phyloP scores from a whole-genome alignment of 2,797 vertebrate species.

The Pseudochromis fuscus region DNA sequence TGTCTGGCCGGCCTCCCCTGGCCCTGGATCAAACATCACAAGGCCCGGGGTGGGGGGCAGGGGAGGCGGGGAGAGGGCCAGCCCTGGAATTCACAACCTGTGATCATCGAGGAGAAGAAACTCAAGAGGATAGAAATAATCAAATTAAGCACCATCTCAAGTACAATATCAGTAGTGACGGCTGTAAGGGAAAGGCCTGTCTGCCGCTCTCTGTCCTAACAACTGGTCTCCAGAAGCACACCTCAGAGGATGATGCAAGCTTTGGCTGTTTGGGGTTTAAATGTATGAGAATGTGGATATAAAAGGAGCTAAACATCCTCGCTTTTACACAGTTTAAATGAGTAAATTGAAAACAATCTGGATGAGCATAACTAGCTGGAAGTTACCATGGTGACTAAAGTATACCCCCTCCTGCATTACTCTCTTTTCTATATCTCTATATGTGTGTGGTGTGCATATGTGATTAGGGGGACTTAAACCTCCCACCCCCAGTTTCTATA shows the following conservation, averaged over 20 bases:
- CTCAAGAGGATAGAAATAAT: conserved; percentile 76
- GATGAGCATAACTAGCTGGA: conserved; percentile 57
- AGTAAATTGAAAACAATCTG: conserved; percentile 50
- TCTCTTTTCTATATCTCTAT: conserved; percentile 5
- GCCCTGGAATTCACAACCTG: conserved; percentile 73
- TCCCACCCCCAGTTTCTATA: conserved; percentile 71
- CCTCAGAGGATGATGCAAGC: conserved; percentile 18
- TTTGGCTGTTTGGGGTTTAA: conserved; percentile 30
- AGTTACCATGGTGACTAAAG: conserved; percentile 74
- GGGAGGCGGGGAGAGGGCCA: conserved; percentile 1
- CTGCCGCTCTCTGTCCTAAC: conserved; percentile 25
- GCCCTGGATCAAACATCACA: conserved; percentile 77
- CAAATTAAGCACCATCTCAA: conserved; percentile 65
- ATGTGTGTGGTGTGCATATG: not conserved
- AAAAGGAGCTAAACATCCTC: conserved; percentile 49
- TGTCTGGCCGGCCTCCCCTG: conserved; percentile 76
- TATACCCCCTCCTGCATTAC: not conserved
- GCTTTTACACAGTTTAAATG: conserved; percentile 50
- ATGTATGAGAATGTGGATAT: conserved; percentile 47
- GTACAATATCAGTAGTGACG: conserved; percentile 58
- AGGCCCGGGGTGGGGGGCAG: conserved; percentile 38
- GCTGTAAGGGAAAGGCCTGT: conserved; percentile 34
- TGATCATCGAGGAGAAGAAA: conserved; percentile 69
- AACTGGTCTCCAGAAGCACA: conserved; percentile 17
- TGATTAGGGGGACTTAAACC: conserved; percentile 11